Conservation (phyloP, 2,797 vertebrate genomes). For the Malurus splendens region DNA sequence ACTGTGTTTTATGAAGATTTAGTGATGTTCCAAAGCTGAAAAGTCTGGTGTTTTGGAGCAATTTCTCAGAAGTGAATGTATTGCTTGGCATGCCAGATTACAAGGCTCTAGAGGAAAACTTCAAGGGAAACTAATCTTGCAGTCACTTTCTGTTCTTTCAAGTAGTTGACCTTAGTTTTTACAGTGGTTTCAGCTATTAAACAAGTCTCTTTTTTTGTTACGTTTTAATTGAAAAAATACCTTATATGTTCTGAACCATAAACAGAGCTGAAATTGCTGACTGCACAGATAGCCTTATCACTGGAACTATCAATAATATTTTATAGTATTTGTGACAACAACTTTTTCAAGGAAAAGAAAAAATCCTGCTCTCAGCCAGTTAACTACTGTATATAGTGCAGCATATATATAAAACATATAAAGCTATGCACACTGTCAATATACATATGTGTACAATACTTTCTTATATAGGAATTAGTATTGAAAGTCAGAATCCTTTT, state of each 20-base stretch:
- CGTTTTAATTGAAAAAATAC: not conserved
- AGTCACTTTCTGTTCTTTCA: constrained; percentile 1
- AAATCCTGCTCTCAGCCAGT: not conserved
- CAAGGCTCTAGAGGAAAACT: not conserved
- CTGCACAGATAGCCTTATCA: not conserved
- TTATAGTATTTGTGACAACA: not conserved
- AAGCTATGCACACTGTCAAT: not conserved
- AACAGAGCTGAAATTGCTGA: not conserved
- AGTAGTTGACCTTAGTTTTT: not conserved
- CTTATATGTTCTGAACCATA: not conserved
- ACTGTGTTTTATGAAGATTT: not conserved
- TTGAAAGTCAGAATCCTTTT: not conserved
- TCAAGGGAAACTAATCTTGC: not conserved
- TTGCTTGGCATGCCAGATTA: not conserved
- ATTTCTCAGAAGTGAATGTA: not conserved
- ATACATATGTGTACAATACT: not conserved
- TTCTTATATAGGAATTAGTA: not conserved
- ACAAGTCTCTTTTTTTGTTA: not conserved
- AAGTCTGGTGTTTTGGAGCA: not conserved
- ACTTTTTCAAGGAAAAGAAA: not conserved
- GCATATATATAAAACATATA: not conserved
- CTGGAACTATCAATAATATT: not conserved
- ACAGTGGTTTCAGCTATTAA: not conserved
- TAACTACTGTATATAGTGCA: not conserved
- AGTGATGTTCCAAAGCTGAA: not conserved